Conservation (phyloP, 2,113 vertebrate genomes). For the Pagrus major region DNA sequence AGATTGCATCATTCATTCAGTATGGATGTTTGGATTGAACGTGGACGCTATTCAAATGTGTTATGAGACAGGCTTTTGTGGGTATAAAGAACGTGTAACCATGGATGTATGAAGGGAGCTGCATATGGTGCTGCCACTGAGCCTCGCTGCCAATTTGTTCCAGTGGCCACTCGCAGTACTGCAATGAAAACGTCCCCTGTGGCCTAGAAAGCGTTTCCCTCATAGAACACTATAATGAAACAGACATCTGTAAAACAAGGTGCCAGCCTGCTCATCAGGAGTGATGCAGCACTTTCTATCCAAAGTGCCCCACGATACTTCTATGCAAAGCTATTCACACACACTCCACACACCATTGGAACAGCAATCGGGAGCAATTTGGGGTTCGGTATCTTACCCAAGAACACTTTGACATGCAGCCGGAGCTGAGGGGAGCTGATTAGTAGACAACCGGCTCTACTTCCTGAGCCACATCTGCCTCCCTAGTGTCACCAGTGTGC, state of each 20-base stretch:
- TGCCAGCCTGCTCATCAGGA: too few species aligned
- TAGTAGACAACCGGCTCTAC: too few species aligned
- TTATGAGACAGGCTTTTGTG: not conserved
- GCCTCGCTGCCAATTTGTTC: not conserved
- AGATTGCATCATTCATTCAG: not conserved
- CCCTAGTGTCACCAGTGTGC: too few species aligned
- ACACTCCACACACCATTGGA: too few species aligned
- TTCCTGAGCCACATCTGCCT: too few species aligned
- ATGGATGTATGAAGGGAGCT: not conserved
- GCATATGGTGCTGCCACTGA: not conserved
- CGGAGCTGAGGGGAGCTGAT: too few species aligned
- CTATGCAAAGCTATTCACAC: too few species aligned
- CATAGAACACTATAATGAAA: not conserved
- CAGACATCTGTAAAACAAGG: not conserved
- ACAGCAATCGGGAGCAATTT: too few species aligned
- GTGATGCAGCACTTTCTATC: too few species aligned
- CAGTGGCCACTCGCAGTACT: not conserved
- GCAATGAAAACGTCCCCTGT: not conserved
- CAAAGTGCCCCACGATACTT: too few species aligned
- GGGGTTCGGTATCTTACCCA: too few species aligned
- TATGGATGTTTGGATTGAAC: not conserved
- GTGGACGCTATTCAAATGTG: constrained; percentile 1
- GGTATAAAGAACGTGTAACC: not conserved
- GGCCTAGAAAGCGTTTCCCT: not conserved
- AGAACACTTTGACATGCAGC: too few species aligned